Conservation (phyloP, 2,113 vertebrate genomes). For the Nothocercus julius region DNA sequence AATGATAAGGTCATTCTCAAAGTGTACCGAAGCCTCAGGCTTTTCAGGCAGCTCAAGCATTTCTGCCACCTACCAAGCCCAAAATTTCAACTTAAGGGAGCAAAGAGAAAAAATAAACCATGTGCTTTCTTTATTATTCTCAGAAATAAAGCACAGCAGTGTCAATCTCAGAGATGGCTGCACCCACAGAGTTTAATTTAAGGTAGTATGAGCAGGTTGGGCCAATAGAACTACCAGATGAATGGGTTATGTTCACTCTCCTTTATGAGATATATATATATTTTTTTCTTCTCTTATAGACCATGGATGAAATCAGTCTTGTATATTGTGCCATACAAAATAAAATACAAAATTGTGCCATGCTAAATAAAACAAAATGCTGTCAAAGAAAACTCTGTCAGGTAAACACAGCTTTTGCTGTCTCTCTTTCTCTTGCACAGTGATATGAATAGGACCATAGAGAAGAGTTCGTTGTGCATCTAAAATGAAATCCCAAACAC, state of each 20-base stretch:
- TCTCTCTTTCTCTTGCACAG: background rate
- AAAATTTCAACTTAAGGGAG: background rate
- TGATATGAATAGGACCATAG: background rate
- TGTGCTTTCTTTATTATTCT: background rate
- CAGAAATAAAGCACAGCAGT: background rate
- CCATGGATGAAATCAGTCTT: background rate
- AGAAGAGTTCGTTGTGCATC: background rate
- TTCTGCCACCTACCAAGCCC: background rate
- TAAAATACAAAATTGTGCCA: too few species aligned
- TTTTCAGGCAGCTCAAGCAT: background rate
- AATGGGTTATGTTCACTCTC: background rate
- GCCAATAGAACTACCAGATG: background rate
- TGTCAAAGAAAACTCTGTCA: background rate
- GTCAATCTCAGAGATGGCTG: background rate
- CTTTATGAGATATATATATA: background rate
- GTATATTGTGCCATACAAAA: background rate
- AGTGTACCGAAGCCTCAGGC: background rate
- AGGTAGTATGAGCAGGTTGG: background rate
- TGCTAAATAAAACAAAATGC: background rate
- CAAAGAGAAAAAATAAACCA: background rate
- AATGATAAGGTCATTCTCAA: background rate
- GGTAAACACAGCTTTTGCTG: background rate
- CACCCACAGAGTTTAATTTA: background rate
- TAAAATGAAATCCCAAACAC: background rate
- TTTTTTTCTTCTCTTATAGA: background rate